Percentiles rank a stretch among this genome's conserved stretches.
Conservation (phyloP, 2,888 invertebrate genomes). For the Limnephilus lunatus region DNA sequence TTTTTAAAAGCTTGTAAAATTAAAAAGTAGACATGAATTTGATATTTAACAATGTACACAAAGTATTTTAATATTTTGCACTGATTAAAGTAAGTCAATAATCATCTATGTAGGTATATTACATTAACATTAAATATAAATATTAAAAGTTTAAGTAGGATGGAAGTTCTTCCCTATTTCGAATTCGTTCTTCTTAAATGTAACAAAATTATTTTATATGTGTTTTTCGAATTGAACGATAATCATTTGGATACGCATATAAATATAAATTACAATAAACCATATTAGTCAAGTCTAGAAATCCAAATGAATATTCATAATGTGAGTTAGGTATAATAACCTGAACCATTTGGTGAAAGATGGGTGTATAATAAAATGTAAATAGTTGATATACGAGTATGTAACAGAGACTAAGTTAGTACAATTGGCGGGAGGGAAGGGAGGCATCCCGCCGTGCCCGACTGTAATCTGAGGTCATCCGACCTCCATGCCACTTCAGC, state of each 20-base stretch:
- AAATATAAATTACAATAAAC: slow-evolving; percentile 31
- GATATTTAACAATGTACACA: slow-evolving; percentile 38
- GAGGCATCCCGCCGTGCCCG: slow-evolving; percentile 18
- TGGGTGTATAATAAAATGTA: slow-evolving; percentile 35
- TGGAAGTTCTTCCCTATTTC: slow-evolving; percentile 54
- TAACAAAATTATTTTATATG: slow-evolving; percentile 33
- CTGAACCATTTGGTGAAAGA: not conserved
- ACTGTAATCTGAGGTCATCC: not conserved
- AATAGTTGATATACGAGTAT: slow-evolving; percentile 26
- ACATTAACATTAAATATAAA: slow-evolving; percentile 49
- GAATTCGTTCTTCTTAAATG: slow-evolving; percentile 37
- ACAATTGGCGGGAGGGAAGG: not conserved
- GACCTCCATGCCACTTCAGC: slow-evolving; percentile 31
- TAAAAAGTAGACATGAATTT: slow-evolving; percentile 17
- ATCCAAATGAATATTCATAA: slow-evolving; percentile 34
- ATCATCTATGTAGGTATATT: slow-evolving; percentile 44
- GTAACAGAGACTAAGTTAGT: slow-evolving; percentile 2
- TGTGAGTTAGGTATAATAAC: slow-evolving; percentile 37
- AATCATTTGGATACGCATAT: slow-evolving; percentile 17
- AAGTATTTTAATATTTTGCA: slow-evolving; percentile 22
- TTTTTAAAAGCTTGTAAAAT: slow-evolving; percentile 3
- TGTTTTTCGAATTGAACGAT: slow-evolving; percentile 15
- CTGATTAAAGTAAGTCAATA: slow-evolving; percentile 33
- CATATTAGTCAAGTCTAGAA: slow-evolving; percentile 43
- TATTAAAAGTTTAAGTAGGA: slow-evolving; percentile 46